These are phyloP conservation scores for Prunella himalayana DNA, from an alignment of 2,113 vertebrate species.

Conservation along the genomic window DNA sequence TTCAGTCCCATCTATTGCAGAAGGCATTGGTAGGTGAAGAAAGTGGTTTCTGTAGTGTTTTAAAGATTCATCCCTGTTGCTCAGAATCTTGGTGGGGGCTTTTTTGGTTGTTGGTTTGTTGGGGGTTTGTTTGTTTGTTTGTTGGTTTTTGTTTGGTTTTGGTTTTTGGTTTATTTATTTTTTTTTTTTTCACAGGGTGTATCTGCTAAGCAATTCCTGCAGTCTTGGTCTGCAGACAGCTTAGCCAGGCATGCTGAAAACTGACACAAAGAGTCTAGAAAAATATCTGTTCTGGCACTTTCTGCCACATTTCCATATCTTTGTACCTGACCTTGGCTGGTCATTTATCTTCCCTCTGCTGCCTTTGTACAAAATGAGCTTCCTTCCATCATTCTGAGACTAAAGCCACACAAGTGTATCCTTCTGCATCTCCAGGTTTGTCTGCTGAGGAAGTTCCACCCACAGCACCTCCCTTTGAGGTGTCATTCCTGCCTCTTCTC, in stretches of 20 bases:
- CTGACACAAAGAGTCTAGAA: background rate
- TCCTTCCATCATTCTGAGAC: background rate
- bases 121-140: background rate
- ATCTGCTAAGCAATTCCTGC: background rate
- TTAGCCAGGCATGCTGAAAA: background rate
- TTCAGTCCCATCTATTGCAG: background rate
- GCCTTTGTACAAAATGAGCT: background rate
- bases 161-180: background rate
- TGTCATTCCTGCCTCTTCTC: background rate
- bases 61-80: background rate
- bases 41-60: background rate
- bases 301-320: background rate
- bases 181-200: accelerated
- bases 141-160: background rate
- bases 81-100: background rate
- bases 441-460: background rate
- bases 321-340: background rate
- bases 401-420: background rate
- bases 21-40: background rate
- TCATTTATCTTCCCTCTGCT: background rate
- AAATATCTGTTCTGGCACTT: background rate
- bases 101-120: background rate
- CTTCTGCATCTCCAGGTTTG: background rate
- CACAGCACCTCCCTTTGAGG: background rate
- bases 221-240: background rate